These are phyloP conservation scores for Andricus curvator DNA, from an alignment of 2,888 invertebrate species.

Conservation along the genomic window DNA sequence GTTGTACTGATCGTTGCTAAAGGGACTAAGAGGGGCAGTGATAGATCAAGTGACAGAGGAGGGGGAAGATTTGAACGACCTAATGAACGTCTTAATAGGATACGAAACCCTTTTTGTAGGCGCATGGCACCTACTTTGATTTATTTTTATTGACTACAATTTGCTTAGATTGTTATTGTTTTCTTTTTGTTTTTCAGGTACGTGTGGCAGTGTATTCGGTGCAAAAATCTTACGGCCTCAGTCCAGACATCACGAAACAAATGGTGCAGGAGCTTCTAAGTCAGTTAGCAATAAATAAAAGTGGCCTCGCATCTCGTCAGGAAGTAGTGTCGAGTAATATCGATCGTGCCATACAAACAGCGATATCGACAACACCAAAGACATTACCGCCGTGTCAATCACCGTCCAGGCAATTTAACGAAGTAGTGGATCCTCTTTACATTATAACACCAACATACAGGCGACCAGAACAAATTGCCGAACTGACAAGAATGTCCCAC, in stretches of 20 bases:
- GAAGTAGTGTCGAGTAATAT: slow-evolving; percentile 51
- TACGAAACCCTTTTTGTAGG: no score
- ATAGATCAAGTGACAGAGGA: no score
- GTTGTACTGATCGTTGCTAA: no score
- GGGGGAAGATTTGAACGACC: no score
- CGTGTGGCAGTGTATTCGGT: slow-evolving; percentile 66
- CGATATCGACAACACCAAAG: slow-evolving; percentile 39
- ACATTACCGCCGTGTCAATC: background rate
- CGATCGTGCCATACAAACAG: slow-evolving; percentile 38
- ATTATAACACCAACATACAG: slow-evolving; percentile 88
- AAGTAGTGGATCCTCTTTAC: slow-evolving; percentile 78
- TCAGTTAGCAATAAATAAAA: slow-evolving; percentile 61
- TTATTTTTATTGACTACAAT: background rate
- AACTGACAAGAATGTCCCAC: slow-evolving; percentile 86
- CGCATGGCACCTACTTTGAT: no score
- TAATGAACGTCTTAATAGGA: no score
- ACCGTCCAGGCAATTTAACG: slow-evolving; percentile 43
- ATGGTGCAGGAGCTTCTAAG: slow-evolving; percentile 65
- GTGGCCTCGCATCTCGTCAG: slow-evolving; percentile 44
- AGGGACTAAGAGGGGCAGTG: no score
- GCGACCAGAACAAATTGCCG: slow-evolving; percentile 88
- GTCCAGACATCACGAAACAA: slow-evolving; percentile 67
- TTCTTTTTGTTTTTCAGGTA: slow-evolving; percentile 59
- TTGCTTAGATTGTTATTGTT: background rate
- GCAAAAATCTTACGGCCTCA: slow-evolving; percentile 68